Evolutionary conservation across 2,797 vertebrate species (phyloP), one percentile per base, ranked within the genome.

Genomic region (Anolis apletophallus): DNA sequence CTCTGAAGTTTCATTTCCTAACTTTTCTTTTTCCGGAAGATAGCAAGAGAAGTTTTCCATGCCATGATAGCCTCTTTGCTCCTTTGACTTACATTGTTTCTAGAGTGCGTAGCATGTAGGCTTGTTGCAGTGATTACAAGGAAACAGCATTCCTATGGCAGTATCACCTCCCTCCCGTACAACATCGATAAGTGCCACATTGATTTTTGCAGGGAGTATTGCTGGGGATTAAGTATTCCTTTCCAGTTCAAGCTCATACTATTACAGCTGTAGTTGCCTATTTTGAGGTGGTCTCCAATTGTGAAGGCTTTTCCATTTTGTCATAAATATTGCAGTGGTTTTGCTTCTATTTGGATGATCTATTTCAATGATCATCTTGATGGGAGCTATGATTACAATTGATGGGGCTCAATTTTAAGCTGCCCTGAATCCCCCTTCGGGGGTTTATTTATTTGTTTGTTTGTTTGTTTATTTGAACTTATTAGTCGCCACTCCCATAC

Each of bases 1-100:
- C 91, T 93, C 78, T 52, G 88, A 91, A 91, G 79, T 90, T 95
- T 90, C 91, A 92, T 93, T 91, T 94, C 87, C 90, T 93, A 92
- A 64, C 14, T 59, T 90, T 88, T 69, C 10, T 67, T 90, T 82
- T 88, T 85, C 87, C 75, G 87, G 59, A 88, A 72, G 91, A 87
- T 77, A 88, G 85, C 76, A 91, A 87, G 55, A 79, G 85, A 87
- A 90, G 34, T 52, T 72, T 73, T 85, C 54, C 85, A 57, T 29
- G 91, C 61, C 34, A 87, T 19, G 72, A 81, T 85, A 93, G 72
- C 0, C 85, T 90, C 89, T 94, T 90, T 29, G 69, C 84, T 84
- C 32, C 76, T 50, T 61, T 82, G 75, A 84, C 26, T 87, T 14
- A 77, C 82, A 34, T 68, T 92, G 17, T 88, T 77, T 92, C 17